Evolutionary conservation across 2,888 invertebrate genomes (phyloP), one percentile per base, ranked within the genome.

Genomic region (Caenorhabditis drosophilae): DNA sequence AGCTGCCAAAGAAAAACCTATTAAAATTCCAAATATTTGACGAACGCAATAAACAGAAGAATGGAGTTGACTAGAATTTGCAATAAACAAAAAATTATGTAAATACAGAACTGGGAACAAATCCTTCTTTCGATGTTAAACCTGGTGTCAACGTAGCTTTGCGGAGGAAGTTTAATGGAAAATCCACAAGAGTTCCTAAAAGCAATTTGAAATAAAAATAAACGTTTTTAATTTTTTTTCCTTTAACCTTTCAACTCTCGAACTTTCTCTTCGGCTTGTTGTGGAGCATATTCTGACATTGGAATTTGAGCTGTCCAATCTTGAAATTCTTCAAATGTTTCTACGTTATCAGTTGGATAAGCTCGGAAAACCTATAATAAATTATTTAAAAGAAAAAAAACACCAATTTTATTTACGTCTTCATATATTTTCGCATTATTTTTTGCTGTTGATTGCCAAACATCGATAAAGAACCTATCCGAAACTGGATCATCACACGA

Each of bases 61-160:
- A 12, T 12, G 12, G 12, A 31, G 12, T 9, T 6, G 12, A 31
- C 6, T 31, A 31, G 12, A 31, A 31, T 31, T 18, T 20, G 12
- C 12, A 12, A 3, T 42, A 38, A 11, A 11, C 38, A 18, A 27
- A 41, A 27, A 23, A 11, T 63, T 67, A 81, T 16, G 93, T 94
- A 94, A 96, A 97, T 20, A 96, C 87, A 1, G 91, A 88, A 27
- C 91, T 91, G 2, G 96, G 96, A 89, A 95, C 89, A 81, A 96
- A 89, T 46, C 92, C 92, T 84, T 96, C 95, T 84, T 92, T 92
- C 20, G 92, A 90, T 16, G 89, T 89, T 38, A 89, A 89, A 51
- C 90, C 89, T 7, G 95, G 95, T 18, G 91, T 91, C 41, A 95
- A 87, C 41, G 89, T 89, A 86, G 95, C 94, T 73, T 91, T 89